These are phyloP conservation scores for Lepus oiostolus DNA, from an alignment of 2,797 vertebrate species.

Conservation along the genomic window DNA sequence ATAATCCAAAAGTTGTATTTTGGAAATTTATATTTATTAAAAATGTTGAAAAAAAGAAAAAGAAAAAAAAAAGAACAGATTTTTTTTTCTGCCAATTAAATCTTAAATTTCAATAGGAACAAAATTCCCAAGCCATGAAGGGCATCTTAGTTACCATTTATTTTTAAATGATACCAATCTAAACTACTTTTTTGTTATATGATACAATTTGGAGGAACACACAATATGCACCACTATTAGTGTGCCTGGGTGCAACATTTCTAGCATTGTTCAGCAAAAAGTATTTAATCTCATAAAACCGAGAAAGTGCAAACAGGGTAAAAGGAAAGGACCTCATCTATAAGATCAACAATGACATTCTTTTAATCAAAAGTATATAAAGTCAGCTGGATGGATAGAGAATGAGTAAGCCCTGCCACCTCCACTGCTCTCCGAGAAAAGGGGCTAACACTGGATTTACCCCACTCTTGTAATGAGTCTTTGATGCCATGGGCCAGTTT, in stretches of 20 bases:
- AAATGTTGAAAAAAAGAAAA: too few relatives aligned
- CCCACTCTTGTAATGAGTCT: background rate
- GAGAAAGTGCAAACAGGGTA: background rate
- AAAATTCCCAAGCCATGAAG: background rate
- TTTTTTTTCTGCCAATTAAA: constrained; percentile 39
- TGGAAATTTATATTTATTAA: too few relatives aligned
- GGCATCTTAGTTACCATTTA: background rate
- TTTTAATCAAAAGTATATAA: background rate
- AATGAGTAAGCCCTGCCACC: background rate
- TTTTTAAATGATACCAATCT: constrained; percentile 10
- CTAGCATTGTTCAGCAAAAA: background rate
- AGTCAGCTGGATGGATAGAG: background rate
- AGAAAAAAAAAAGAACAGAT: background rate
- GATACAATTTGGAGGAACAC: background rate
- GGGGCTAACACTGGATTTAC: background rate
- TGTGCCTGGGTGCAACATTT: background rate
- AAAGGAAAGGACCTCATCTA: background rate
- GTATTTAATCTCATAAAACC: background rate
- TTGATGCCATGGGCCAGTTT: background rate
- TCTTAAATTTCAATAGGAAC: background rate
- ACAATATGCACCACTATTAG: background rate
- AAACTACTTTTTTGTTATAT: background rate
- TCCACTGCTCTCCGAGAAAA: background rate
- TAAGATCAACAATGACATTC: background rate
- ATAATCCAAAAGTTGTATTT: too few relatives aligned